Percentiles rank a stretch among this genome's conserved stretches.
These are phyloP conservation scores for Acinonyx jubatus DNA, from an alignment of 2,113 vertebrate species.

Conservation along the genomic window DNA sequence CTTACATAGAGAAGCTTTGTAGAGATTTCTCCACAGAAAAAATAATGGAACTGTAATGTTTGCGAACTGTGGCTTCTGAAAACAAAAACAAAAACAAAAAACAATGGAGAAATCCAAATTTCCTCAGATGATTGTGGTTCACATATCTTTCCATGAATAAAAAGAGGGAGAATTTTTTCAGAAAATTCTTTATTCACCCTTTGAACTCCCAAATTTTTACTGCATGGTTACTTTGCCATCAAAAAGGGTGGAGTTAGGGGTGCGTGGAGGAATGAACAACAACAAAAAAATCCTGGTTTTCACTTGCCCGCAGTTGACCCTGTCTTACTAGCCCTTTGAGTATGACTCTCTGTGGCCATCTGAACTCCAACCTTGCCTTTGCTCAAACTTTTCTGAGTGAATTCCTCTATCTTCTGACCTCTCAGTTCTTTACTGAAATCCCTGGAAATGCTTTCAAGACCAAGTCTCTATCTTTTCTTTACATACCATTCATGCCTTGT, in stretches of 20 bases:
- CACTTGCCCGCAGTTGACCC: not conserved
- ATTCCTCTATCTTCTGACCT: not conserved
- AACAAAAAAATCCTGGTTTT: not conserved
- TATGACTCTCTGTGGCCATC: not conserved
- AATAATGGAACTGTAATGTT: not conserved
- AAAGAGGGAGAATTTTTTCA: not conserved
- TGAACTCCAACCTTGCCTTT: not conserved
- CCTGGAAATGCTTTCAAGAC: not conserved
- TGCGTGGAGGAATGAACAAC: not conserved
- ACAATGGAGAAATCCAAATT: not conserved
- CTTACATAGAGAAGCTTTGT: not conserved
- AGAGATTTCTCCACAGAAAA: not conserved
- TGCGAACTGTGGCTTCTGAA: not conserved
- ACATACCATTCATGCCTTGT: not conserved
- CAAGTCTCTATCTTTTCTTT: not conserved
- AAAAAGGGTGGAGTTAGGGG: not conserved
- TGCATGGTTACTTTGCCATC: not conserved
- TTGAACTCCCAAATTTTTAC: not conserved
- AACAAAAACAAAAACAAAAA: not conserved
- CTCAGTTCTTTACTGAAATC: not conserved
- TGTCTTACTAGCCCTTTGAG: not conserved
- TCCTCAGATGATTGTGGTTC: not conserved
- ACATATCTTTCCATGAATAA: not conserved
- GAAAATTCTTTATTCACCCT: not conserved
- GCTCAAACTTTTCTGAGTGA: not conserved